Base-by-base conservation (phyloP, 2,113 vertebrate genomes). In the Engystomops pustulosus region DNA sequence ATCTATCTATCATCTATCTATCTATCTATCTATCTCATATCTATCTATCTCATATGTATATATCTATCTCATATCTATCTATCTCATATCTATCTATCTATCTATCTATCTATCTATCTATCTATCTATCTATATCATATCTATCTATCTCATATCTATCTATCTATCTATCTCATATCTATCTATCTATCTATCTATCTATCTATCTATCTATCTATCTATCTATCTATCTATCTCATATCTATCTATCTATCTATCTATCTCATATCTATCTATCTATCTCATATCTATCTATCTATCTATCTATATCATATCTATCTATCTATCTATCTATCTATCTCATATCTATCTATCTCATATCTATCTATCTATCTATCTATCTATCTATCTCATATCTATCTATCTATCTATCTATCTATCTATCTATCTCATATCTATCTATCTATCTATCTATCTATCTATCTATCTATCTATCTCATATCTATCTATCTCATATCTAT, bases 351-450 rank as follows among this genome's bases (percentile, higher is more conserved):
- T n/a, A n/a, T n/a, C n/a, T n/a, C n/a, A n/a, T n/a, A n/a, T n/a
- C n/a, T n/a, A n/a, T n/a, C n/a, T n/a, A n/a, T n/a, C n/a, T n/a
- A n/a, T n/a, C n/a, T n/a, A n/a, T n/a, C n/a, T n/a, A n/a, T 2
- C 79, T 80, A 67, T 80, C 79, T 80, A 44, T 67, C 79, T 80
- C n/a, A n/a, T n/a, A 25, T 80, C 60, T 80, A 44, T 80, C 60
- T 80, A 67, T 80, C 79, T 80, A 67, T 80, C 79, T 60, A 60
- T 60, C 55, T 79, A 36, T 62, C 77, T 62, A 62, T 79, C 53
- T 79, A 79, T 79, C 77, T 79, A 60, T 79, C n/a, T n/a, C n/a
- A n/a, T n/a, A n/a, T n/a, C 77, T 79, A 60, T 79, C 53, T 79
- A 32, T 15, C 65, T 32, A 32, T 34, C 34, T 17, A n/a, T 6